A percentile compares a stretch with the other conserved stretches of the same genome.
Conservation (phyloP, 2,888 invertebrate species). For the Ryuthela nishihirai region DNA sequence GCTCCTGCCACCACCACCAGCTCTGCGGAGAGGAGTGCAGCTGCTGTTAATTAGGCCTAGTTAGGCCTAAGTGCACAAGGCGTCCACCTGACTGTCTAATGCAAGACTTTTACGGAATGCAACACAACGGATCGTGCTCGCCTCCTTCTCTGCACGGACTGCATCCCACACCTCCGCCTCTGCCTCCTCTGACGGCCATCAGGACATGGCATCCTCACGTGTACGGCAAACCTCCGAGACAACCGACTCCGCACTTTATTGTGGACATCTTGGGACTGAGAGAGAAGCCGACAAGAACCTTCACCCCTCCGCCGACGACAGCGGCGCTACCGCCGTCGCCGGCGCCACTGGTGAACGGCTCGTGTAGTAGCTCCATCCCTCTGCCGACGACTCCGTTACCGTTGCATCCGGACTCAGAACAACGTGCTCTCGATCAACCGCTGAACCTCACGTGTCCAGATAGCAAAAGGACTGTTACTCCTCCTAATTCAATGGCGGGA, state of each 20-base stretch:
- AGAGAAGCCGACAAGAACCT: conserved; percentile 9
- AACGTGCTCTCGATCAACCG: conserved; percentile 19
- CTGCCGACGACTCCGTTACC: too few relatives aligned
- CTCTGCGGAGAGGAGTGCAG: too few relatives aligned
- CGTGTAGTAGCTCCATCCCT: too few relatives aligned
- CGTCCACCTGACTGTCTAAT: conserved; percentile 9
- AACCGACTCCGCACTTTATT: conserved; percentile 81
- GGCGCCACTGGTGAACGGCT: conserved; percentile 19
- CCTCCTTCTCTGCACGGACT: conserved; percentile 21
- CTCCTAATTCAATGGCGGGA: conserved; percentile 10
- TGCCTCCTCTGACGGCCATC: conserved; percentile 8
- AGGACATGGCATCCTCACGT: conserved; percentile 79
- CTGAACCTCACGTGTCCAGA: conserved; percentile 29
- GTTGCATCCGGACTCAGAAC: conserved; percentile 1
- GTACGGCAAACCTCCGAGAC: conserved; percentile 73
- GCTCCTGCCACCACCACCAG: too few relatives aligned
- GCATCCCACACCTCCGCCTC: conserved; percentile 9
- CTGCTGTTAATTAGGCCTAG: not conserved
- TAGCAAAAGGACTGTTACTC: conserved; percentile 15
- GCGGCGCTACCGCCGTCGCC: not conserved
- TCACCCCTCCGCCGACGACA: too few relatives aligned
- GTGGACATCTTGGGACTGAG: conserved; percentile 75
- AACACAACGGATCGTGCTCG: conserved; percentile 26
- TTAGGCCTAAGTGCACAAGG: not conserved
- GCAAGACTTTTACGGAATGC: conserved; percentile 35